Evolutionary conservation across 1,140 invertebrate genomes (phyloP).

Genomic region (Muscidifurax raptorellus): DNA sequence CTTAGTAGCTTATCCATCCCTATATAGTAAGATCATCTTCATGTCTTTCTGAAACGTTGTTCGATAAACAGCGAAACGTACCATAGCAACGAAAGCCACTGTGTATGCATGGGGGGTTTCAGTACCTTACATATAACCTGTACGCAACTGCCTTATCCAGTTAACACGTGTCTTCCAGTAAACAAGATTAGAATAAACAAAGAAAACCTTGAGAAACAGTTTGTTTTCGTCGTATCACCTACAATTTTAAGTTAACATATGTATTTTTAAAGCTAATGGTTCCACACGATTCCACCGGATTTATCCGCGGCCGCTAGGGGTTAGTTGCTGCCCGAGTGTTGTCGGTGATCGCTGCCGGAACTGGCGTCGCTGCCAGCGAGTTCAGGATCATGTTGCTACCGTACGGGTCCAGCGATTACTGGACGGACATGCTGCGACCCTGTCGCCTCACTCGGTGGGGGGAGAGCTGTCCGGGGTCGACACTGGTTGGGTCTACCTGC

Average conservation of each 20-base stretch:
- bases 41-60: neutral
- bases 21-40: too few relatives aligned
- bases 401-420: constrained; percentile 92
- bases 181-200: constrained; percentile 57
- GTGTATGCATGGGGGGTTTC: constrained; percentile 17
- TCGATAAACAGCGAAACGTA: neutral
- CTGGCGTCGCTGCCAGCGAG: constrained; percentile 86
- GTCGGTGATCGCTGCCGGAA: constrained; percentile 84
- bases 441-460: constrained; percentile 88
- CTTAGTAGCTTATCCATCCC: too few relatives aligned
- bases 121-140: constrained; percentile 17
- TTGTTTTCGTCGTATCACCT: neutral
- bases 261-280: neutral
- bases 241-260: neutral
- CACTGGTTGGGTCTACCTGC: constrained; percentile 96
- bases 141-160: neutral
- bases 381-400: constrained; percentile 92
- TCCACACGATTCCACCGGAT: constrained; percentile 72
- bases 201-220: constrained; percentile 66
- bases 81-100: constrained; percentile 45
- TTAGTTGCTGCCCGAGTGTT: constrained; percentile 84
- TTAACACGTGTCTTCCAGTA: constrained; percentile 15
- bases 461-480: constrained; percentile 92
- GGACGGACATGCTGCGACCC: constrained; percentile 92
- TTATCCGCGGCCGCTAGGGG: constrained; percentile 74